Base-by-base conservation (phyloP, 2,888 invertebrate species). In the Psylliodes chrysocephalus region DNA sequence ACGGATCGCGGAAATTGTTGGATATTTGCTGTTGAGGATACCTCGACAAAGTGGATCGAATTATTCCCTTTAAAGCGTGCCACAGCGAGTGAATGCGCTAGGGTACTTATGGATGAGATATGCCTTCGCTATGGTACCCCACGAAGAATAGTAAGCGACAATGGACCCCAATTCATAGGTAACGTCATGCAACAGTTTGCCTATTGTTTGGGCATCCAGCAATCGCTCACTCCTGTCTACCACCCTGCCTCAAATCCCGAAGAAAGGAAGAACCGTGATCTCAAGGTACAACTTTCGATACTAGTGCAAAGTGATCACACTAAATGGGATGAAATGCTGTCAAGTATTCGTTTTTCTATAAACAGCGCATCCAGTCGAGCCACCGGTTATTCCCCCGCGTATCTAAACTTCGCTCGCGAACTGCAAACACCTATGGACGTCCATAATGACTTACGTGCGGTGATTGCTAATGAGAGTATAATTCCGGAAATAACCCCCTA, bases 321-420 rank as follows among this genome's bases (percentile, higher is more conserved):
- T 10, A 12, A 28, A 0, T 60, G 51, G 60, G n/a, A n/a, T n/a
- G n/a, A n/a, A n/a, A n/a, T n/a, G n/a, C n/a, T n/a, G n/a, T n/a
- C n/a, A n/a, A n/a, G n/a, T n/a, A n/a, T 73, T 2, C 63, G 81
- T 0, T 83, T 82, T 53, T 78, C 80, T 0, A 78, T 82, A 75
- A 83, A 82, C 46, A 75, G 78, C 0, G 71, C 1, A 6, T 4
- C 4, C 3, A 57, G 67, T 40, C 17, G 59, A 10, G 47, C 52
- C 15, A 69, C 67, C 3, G 75, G 76, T 0, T 71, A 67, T 14
- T 70, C 78, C 0, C 70, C 81, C 2, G 79, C 81, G 0, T 80
- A 71, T 33, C 44, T 81, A 1, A 59, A 46, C 2, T 66, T 56
- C 15, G 67, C 40, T 5, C 18, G 60, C 30, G n/a, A n/a, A n/a